A percentile compares a stretch with the other conserved stretches of the same genome.
Conservation (phyloP, 2,888 invertebrate species). For the Patella depressa region DNA sequence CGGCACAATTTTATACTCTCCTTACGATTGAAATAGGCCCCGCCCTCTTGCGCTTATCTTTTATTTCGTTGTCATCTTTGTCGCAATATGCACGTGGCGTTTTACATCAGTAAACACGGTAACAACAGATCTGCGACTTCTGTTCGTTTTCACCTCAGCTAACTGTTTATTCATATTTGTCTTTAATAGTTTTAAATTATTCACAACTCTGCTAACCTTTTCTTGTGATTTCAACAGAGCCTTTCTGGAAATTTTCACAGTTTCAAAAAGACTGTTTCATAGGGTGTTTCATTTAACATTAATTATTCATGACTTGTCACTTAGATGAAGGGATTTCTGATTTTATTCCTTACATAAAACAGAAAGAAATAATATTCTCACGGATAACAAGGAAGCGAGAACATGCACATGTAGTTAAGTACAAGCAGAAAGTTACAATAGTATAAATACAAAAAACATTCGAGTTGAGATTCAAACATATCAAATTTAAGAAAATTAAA, state of each 20-base stretch:
- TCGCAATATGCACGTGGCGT: neutral
- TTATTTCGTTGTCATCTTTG: neutral
- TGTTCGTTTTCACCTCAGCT: constrained; percentile 22
- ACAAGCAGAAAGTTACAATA: too few species aligned
- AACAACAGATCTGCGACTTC: constrained; percentile 16
- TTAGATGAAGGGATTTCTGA: too few species aligned
- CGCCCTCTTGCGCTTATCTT: constrained; percentile 3
- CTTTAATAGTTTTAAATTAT: constrained; percentile 6
- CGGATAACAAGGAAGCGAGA: too few species aligned
- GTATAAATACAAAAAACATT: too few species aligned
- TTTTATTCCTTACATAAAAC: too few species aligned
- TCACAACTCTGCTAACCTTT: neutral
- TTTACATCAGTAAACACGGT: neutral
- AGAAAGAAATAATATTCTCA: too few species aligned
- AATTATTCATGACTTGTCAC: neutral
- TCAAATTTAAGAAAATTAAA: too few species aligned
- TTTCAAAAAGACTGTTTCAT: neutral
- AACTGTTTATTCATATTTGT: constrained; percentile 9
- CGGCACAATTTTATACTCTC: constrained; percentile 1
- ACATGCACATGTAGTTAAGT: too few species aligned
- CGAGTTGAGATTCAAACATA: too few species aligned
- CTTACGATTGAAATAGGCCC: neutral
- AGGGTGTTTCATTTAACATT: neutral
- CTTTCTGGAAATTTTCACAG: neutral
- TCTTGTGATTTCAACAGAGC: constrained; percentile 3